Percentiles rank a stretch among this genome's conserved stretches.
phyloP scores from a whole-genome alignment of 2,113 vertebrate genomes.

The Callaeas wilsoni region DNA sequence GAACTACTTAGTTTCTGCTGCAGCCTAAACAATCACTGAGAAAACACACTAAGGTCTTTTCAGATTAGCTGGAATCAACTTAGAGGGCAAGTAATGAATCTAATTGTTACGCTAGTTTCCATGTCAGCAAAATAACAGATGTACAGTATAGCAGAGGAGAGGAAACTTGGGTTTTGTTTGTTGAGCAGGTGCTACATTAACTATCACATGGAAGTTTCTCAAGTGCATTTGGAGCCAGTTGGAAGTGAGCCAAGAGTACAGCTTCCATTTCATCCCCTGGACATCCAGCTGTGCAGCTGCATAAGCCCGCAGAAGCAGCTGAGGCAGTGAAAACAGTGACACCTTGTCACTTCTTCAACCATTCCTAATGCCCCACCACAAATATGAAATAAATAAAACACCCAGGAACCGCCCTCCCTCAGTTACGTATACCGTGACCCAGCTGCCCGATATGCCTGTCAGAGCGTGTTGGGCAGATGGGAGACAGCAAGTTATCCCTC shows the following conservation, averaged over 20 bases:
- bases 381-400: constrained; percentile 14
- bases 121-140: constrained; percentile 77
- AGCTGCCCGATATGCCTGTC: constrained; percentile 56
- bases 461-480: background rate
- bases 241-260: constrained; percentile 57
- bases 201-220: constrained; percentile 66
- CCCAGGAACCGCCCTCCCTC: background rate
- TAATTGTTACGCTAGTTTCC: constrained; percentile 67
- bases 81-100: constrained; percentile 61
- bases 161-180: constrained; percentile 56
- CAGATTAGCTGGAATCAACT: constrained; percentile 48
- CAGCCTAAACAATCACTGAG: background rate
- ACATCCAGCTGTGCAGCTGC: constrained; percentile 72
- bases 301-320: constrained; percentile 68
- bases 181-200: constrained; percentile 71
- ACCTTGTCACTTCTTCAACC: constrained; percentile 61
- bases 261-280: constrained; percentile 50
- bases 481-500: constrained; percentile 19
- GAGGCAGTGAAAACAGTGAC: constrained; percentile 64
- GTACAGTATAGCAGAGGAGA: constrained; percentile 49
- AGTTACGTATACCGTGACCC: background rate
- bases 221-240: constrained; percentile 60
- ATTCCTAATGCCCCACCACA: constrained; percentile 1
- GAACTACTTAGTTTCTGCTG: constrained; percentile 24
- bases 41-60: constrained; percentile 19